Conservation (phyloP, 1,140 invertebrate species). For the Penaeus indicus region DNA sequence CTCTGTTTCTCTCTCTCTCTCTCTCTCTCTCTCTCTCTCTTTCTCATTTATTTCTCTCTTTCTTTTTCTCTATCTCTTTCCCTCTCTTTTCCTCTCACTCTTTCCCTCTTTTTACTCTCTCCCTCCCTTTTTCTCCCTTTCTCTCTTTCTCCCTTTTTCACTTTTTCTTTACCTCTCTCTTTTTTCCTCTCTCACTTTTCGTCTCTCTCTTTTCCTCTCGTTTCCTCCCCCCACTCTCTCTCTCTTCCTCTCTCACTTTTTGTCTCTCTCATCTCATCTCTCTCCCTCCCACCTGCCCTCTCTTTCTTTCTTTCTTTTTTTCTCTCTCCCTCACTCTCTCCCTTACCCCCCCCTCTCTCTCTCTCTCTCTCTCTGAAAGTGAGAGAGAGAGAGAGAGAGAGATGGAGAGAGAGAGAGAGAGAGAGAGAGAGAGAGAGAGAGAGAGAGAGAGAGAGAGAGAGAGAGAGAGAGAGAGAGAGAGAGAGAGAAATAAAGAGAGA, state of each 20-base stretch:
- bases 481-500: not conserved
- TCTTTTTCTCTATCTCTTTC: not conserved
- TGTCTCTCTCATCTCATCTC: not conserved
- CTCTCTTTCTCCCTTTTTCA: not conserved
- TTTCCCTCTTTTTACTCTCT: not conserved
- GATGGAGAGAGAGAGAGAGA: too few relatives aligned
- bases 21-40: not conserved
- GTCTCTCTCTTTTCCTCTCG: not conserved
- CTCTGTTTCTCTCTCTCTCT: not conserved
- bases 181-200: not conserved
- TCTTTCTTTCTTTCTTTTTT: not conserved
- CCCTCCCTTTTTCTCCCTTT: not conserved
- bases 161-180: not conserved
- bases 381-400: too few relatives aligned
- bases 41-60: not conserved
- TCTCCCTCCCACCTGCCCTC: not conserved
- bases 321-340: not conserved
- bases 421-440: too few relatives aligned
- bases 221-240: not conserved
- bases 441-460: too few relatives aligned
- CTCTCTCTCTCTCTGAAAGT: not conserved
- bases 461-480: not conserved
- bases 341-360: not conserved
- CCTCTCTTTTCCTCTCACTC: not conserved
- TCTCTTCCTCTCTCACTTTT: not conserved